phyloP scores from a whole-genome alignment of 2,888 invertebrate genomes.

The Epicampocera succincta region DNA sequence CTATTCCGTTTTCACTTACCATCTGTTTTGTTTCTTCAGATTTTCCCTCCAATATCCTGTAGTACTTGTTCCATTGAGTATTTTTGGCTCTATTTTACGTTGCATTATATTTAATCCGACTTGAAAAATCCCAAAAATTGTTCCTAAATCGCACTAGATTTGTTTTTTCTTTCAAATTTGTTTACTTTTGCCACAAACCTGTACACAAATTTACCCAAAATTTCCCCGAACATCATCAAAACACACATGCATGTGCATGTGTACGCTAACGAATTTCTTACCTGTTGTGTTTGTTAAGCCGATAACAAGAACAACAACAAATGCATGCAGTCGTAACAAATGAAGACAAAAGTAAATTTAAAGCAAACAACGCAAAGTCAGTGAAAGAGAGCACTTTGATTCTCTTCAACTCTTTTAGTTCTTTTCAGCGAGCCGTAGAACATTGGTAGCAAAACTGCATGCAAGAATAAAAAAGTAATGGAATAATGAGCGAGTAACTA shows the following conservation, averaged over 20 bases:
- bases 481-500: slow-evolving; percentile 40
- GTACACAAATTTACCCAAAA: slow-evolving; percentile 10
- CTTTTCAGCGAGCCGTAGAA: neutral
- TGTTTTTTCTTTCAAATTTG: neutral
- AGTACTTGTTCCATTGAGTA: neutral
- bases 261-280: slow-evolving; percentile 18
- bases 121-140: neutral
- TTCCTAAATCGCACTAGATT: neutral
- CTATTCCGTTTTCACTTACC: too few relatives aligned
- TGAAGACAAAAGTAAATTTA: slow-evolving; percentile 1
- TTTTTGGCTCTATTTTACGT: neutral
- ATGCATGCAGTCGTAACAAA: neutral
- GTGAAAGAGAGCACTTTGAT: neutral
- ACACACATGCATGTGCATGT: slow-evolving; percentile 11
- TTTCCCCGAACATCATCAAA: slow-evolving; percentile 5
- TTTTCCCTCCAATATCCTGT: neutral
- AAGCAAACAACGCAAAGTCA: neutral
- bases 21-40: too few relatives aligned
- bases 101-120: neutral
- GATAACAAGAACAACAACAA: slow-evolving; percentile 23
- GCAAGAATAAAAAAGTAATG: slow-evolving; percentile 22
- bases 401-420: slow-evolving; percentile 6
- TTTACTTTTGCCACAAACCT: neutral
- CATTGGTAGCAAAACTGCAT: slow-evolving; percentile 11
- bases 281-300: slow-evolving; percentile 30